These are phyloP conservation scores for Lates calcarifer DNA, from an alignment of 2,113 vertebrate genomes.

Conservation along the genomic window DNA sequence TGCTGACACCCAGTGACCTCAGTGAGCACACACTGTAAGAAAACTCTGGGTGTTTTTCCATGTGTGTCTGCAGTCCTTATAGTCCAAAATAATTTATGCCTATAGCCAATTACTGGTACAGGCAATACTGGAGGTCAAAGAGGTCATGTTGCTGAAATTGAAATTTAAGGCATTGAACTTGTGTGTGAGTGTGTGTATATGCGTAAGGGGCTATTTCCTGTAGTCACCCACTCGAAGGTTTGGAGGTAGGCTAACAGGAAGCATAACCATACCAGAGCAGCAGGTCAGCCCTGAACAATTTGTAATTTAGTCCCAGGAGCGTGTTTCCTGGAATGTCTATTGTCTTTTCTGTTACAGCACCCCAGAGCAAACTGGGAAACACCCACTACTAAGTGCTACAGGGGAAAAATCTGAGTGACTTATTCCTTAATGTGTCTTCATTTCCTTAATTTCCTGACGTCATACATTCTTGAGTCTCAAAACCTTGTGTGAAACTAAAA, in stretches of 20 bases:
- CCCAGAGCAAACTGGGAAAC: conserved; percentile 34
- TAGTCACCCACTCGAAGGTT: conserved; percentile 33
- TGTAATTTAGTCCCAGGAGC: conserved; percentile 56
- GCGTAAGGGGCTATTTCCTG: conserved; percentile 57
- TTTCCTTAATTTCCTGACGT: not conserved
- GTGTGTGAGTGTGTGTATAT: not conserved
- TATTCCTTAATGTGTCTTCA: not conserved
- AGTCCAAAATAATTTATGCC: conserved; percentile 37
- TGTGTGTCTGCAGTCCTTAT: not conserved
- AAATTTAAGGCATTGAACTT: not conserved
- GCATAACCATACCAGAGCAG: conserved; percentile 54
- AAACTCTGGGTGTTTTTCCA: not conserved
- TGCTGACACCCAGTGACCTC: conserved; percentile 6
- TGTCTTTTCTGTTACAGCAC: conserved; percentile 55
- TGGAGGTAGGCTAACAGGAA: conserved; percentile 63
- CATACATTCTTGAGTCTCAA: not conserved
- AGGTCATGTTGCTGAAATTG: conserved; percentile 7
- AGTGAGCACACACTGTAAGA: not conserved
- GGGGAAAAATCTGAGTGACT: not conserved
- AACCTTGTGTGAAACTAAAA: not conserved
- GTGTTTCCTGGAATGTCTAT: conserved; percentile 69
- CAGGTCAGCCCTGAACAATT: conserved; percentile 50
- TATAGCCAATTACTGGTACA: conserved; percentile 7
- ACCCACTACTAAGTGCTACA: not conserved
- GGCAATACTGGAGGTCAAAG: conserved; percentile 18